Evolutionary conservation across 2,113 vertebrate genomes (phyloP), one percentile per base, ranked within the genome.

Genomic region (Brachypodius melanocephalos): DNA sequence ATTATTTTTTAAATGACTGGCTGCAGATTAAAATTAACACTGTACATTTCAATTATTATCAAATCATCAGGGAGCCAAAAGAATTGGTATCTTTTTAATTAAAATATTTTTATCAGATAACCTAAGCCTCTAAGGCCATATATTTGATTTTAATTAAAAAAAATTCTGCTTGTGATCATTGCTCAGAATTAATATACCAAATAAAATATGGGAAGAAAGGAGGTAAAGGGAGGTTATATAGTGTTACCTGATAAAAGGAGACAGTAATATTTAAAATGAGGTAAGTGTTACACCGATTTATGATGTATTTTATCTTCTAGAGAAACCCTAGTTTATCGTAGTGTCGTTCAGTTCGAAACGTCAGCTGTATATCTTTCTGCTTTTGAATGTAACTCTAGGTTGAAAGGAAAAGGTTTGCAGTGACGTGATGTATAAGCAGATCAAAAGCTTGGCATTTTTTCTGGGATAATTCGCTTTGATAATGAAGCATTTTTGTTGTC

Each of bases 201-300:
- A 98, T 98, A 98, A 98, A 98, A 98, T 98, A 98, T 98, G 97
- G 97, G 96, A 97, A 97, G 95, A 97, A 97, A 94, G 91, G 95
- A 98, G 98, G 97, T 96, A 97, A 98, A 84, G 58, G 96, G 95
- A 98, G 98, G 97, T 98, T 98, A 98, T 98, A 97, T 98, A 98
- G 98, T 98, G 98, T 98, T 98, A 98, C 97, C 96, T 98, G 98
- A 98, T 98, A 98, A 98, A 98, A 98, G 98, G 93, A 98, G 98
- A 98, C 98, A 98, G 98, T 98, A 98, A 98, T 98, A 98, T 98
- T 98, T 98, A 98, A 98, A 98, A 97, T 98, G 98, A 98, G 97
- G 98, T 98, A 98, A 98, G 98, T 98, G 97, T 98, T 97, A 96
- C 95, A 92, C 96, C 97, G 97, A 98, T 98, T 99, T 98, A 99